Conservation (phyloP, 2,797 vertebrate genomes). For the Limnodromus scolopaceus region DNA sequence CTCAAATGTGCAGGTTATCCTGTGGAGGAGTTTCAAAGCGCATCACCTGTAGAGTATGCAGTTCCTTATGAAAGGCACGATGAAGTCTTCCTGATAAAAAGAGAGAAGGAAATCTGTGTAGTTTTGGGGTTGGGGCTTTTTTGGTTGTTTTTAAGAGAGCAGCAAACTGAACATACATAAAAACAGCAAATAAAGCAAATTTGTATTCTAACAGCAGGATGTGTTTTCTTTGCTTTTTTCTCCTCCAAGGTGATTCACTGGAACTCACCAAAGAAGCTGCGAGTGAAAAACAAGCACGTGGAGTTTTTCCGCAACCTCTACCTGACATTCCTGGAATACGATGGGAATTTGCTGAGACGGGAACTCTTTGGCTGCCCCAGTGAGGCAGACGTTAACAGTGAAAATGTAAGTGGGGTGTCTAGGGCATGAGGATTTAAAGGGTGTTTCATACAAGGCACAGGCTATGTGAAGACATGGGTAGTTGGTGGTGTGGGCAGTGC, state of each 20-base stretch:
- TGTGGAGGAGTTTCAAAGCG: not conserved
- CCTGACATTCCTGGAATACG: conserved; percentile 96
- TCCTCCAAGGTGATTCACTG: conserved; percentile 95
- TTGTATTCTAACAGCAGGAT: conserved; percentile 18
- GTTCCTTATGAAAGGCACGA: not conserved
- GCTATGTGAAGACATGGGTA: not conserved
- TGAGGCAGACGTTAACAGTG: conserved; percentile 92
- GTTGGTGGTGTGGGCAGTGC: not conserved
- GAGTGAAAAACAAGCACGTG: conserved; percentile 98
- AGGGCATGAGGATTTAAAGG: not conserved
- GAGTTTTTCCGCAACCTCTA: conserved; percentile 98
- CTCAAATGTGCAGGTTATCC: not conserved
- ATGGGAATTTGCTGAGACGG: conserved; percentile 92
- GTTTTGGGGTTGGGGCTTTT: not conserved
- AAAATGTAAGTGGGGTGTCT: conserved; percentile 85
- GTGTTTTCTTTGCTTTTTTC: not conserved
- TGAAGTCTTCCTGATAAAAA: not conserved
- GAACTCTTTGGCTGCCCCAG: conserved; percentile 97
- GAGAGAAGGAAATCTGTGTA: not conserved
- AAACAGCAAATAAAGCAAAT: not conserved
- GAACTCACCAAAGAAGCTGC: conserved; percentile 97
- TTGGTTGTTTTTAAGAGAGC: not conserved
- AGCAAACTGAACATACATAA: not conserved
- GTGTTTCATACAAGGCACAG: not conserved
- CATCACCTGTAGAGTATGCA: not conserved